Percentiles rank a stretch among this genome's conserved stretches.
Conservation (phyloP, 1,140 invertebrate species). For the Tribolium castaneum region DNA sequence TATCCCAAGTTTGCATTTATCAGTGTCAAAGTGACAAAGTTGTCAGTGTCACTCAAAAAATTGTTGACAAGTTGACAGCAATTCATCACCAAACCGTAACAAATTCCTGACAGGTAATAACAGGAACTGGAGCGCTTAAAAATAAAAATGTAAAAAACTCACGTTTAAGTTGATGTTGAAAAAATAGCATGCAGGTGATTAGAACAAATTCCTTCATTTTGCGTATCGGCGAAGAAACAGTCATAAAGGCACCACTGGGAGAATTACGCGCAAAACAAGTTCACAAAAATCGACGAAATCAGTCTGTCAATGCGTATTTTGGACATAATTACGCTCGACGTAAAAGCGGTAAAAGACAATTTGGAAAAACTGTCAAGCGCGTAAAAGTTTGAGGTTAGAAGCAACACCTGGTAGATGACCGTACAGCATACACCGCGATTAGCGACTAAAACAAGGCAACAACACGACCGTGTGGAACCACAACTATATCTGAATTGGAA, state of each 20-base stretch:
- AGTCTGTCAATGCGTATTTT: constrained; percentile 4
- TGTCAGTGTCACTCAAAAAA: neutral
- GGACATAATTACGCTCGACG: neutral
- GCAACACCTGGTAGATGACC: constrained; percentile 18
- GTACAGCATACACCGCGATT: constrained; percentile 15
- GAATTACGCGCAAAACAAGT: neutral
- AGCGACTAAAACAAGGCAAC: constrained; percentile 31
- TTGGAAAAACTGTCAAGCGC: neutral
- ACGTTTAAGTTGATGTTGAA: neutral
- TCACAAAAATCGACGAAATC: neutral
- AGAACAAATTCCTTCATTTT: constrained; percentile 5
- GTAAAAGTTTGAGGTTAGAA: constrained; percentile 33
- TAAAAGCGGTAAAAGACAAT: neutral
- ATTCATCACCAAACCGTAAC: neutral
- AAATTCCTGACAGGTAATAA: neutral
- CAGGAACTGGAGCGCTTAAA: neutral
- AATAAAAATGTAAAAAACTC: constrained; percentile 2
- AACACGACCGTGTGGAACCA: constrained; percentile 5
- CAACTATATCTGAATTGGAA: constrained; percentile 37
- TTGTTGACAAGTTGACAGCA: constrained; percentile 7
- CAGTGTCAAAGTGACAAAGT: neutral
- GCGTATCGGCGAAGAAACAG: neutral
- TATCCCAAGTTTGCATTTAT: neutral
- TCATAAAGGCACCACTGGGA: neutral
- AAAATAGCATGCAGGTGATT: neutral